These are phyloP conservation scores for Diacarnus erythraeanus DNA, from an alignment of 37 sponge, comb jelly and placozoan genomes.

Conservation along the genomic window DNA sequence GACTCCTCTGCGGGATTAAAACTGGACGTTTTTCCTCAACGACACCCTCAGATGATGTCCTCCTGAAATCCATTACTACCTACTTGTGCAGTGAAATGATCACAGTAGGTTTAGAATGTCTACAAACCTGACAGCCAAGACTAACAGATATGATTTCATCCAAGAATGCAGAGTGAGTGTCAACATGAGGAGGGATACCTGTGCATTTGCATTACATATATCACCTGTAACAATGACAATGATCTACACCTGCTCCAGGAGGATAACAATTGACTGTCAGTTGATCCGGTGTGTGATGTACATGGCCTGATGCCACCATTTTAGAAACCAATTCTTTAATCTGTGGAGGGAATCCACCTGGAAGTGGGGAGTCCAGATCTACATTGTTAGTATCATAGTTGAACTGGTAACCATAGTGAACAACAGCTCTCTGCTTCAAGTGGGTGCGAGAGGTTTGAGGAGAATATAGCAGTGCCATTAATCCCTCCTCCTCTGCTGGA, in stretches of 20 bases:
- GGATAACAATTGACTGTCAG: slow-evolving; percentile 88
- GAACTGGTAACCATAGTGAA: slow-evolving; percentile 92
- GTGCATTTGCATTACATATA: not conserved
- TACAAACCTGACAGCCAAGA: slow-evolving; percentile 75
- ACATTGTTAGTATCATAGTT: slow-evolving; percentile 76
- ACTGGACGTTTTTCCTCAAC: slow-evolving; percentile 38
- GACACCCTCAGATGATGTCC: slow-evolving; percentile 19
- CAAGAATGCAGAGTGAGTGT: slow-evolving; percentile 89
- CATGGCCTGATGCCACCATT: slow-evolving; percentile 29
- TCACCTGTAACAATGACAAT: not conserved
- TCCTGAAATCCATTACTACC: slow-evolving; percentile 87
- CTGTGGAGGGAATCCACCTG: slow-evolving; percentile 61
- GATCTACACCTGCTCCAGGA: slow-evolving; percentile 82
- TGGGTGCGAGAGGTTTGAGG: not conserved
- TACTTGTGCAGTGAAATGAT: slow-evolving; percentile 11
- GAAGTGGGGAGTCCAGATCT: slow-evolving; percentile 69
- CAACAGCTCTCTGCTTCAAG: slow-evolving; percentile 51
- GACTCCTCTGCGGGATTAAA: slow-evolving; percentile 47
- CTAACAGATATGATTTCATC: slow-evolving; percentile 80
- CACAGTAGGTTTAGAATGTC: not conserved
- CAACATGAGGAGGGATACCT: slow-evolving; percentile 94
- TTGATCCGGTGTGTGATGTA: slow-evolving; percentile 67
- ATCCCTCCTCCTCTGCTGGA: slow-evolving; percentile 35
- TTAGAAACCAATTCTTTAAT: slow-evolving; percentile 32
- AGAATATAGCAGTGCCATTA: slow-evolving; percentile 18